Conservation (phyloP, 2,888 invertebrate species). For the Diarsia mendica region DNA sequence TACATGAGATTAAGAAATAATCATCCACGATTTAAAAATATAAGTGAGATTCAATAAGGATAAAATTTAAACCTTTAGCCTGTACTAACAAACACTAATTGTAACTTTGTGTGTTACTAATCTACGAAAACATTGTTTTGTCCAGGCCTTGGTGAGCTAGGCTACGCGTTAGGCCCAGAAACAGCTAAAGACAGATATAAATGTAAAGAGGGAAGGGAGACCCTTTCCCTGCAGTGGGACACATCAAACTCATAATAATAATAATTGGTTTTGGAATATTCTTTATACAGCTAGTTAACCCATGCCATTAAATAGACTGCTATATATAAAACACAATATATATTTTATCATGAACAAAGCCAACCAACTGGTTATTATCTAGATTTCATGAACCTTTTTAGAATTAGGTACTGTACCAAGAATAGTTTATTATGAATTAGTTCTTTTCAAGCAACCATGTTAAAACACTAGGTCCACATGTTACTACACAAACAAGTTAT, state of each 20-base stretch:
- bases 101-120: no score
- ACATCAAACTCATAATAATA: no score
- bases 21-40: neutral
- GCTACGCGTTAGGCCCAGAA: no score
- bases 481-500: constrained; percentile 14
- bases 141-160: no score
- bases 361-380: neutral
- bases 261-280: neutral
- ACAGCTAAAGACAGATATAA: no score
- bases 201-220: no score
- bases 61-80: neutral
- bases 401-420: neutral
- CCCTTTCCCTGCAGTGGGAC: no score
- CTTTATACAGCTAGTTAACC: neutral
- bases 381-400: neutral
- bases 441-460: neutral
- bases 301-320: neutral
- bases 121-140: no score
- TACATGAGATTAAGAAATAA: neutral
- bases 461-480: neutral
- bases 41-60: neutral
- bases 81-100: neutral
- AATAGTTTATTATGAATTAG: neutral
- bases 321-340: neutral
- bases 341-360: neutral